Percentiles rank a stretch among this genome's conserved stretches.
phyloP scores from a whole-genome alignment of 2,888 invertebrate genomes.

The Lithophane leautieri region DNA sequence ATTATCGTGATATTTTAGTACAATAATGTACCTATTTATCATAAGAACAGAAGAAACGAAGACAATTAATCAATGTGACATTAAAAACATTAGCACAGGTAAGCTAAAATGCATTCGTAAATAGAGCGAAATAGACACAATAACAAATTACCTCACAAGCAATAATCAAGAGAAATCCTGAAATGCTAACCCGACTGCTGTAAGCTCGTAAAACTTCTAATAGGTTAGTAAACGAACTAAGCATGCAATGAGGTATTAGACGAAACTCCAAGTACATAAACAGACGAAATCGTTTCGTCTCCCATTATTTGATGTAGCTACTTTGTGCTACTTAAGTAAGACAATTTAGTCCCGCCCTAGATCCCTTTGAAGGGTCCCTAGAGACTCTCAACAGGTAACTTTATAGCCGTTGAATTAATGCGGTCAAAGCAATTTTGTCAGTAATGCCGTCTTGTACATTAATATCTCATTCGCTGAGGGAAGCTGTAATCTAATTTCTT shows the following conservation, averaged over 20 bases:
- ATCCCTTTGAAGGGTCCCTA: slow-evolving; percentile 80
- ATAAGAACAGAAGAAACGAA: slow-evolving; percentile 18
- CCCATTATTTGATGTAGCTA: slow-evolving; percentile 76
- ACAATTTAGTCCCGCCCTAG: slow-evolving; percentile 81
- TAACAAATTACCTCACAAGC: slow-evolving; percentile 26
- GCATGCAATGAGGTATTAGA: slow-evolving; percentile 62
- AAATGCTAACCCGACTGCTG: slow-evolving; percentile 29
- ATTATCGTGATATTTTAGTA: slow-evolving; percentile 17
- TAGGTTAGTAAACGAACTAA: slow-evolving; percentile 60
- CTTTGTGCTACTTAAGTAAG: slow-evolving; percentile 78
- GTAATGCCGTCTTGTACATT: slow-evolving; percentile 75
- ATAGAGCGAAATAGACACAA: slow-evolving; percentile 21
- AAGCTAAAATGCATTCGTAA: slow-evolving; percentile 24
- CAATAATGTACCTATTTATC: slow-evolving; percentile 22
- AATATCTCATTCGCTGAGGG: slow-evolving; percentile 75
- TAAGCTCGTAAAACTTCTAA: slow-evolving; percentile 61
- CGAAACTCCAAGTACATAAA: slow-evolving; percentile 63
- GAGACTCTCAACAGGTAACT: slow-evolving; percentile 85
- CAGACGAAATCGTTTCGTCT: slow-evolving; percentile 58
- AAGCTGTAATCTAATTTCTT: slow-evolving; percentile 74
- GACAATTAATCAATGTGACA: slow-evolving; percentile 44
- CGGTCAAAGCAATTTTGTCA: slow-evolving; percentile 82
- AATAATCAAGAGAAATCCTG: slow-evolving; percentile 32
- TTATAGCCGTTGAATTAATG: slow-evolving; percentile 82
- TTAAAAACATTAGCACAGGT: slow-evolving; percentile 47